Evolutionary conservation across 2,888 invertebrate genomes (phyloP), one percentile per base, ranked within the genome.

Genomic region (Tetrapedia diversipes): DNA sequence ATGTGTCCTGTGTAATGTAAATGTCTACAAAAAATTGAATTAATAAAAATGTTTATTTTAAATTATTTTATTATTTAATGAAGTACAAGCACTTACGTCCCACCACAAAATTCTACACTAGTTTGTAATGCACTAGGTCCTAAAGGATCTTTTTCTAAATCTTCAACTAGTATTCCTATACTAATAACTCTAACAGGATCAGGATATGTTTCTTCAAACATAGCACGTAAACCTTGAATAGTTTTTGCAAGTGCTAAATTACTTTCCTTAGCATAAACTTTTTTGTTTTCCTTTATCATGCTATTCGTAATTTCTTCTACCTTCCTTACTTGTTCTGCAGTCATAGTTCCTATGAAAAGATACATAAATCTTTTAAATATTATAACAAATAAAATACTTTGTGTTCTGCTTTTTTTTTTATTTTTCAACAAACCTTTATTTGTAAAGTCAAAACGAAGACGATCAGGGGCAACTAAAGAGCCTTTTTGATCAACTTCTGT

Each of bases 21-120:
- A 93, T 99, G 99, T 8, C 94, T 94, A 86, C 4, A 51, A n/a
- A 88, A 59, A 70, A 80, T 82, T 66, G 10, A 49, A 24, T 19
- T 39, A 8, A 60, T 45, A n/a, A 45, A 49, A 10, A 39, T 45
- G 1, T 32, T 32, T 29, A 64, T 37, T 4, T n/a, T 22, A n/a
- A 49, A 59, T 11, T n/a, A 14, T 22, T n/a, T 11, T 41, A 1
- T 1, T 19, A 51, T 24, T 7, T 11, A 24, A 59, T 27, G 66
- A 41, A 39, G 32, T 41, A 22, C 49, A 16, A 22, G 51, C 63
- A 93, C 94, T 93, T 89, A 95, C 95, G 99, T 99, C 86, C 99
- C 99, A 71, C 99, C 99, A 92, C 99, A 99, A 93, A 99, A 99
- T 93, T 99, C 99, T 7, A 99, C 97, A 1, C 99, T 98, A 0